phyloP scores from a whole-genome alignment of 2,113 vertebrate genomes.

The Hiodon tergisus region DNA sequence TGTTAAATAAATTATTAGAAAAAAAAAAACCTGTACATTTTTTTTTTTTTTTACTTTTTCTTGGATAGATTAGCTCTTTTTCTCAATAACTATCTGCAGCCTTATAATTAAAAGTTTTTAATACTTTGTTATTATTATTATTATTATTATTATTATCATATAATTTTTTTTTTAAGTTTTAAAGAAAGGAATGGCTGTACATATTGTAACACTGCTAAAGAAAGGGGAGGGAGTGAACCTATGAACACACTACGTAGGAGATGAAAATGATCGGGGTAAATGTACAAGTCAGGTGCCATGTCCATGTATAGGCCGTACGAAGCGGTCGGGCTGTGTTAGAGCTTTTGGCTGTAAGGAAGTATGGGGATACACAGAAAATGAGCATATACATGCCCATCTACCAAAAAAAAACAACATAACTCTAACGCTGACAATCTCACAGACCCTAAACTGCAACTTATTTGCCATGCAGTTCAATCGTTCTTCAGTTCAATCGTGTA shows the following conservation, averaged over 20 bases:
- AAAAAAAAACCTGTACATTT: conserved; percentile 68
- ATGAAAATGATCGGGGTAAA: conserved; percentile 91
- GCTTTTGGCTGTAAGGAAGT: conserved; percentile 99
- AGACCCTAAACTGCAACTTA: conserved; percentile 99
- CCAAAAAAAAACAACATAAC: conserved; percentile 87
- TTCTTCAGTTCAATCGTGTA: conserved; percentile 44
- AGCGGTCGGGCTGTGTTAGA: conserved; percentile 98
- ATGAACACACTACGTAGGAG: conserved; percentile 91
- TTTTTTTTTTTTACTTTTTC: conserved; percentile 39
- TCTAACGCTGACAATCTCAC: conserved; percentile 96
- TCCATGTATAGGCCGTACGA: conserved; percentile 96
- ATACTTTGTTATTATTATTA: conserved; percentile 27
- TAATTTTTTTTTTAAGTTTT: conserved; percentile 58
- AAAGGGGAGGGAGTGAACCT: conserved; percentile 66
- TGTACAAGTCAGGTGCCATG: conserved; percentile 98
- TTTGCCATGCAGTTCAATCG: conserved; percentile 81
- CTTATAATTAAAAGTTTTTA: conserved; percentile 56
- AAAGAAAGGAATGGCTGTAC: conserved; percentile 81
- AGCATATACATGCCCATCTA: conserved; percentile 98
- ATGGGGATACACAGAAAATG: conserved; percentile 98
- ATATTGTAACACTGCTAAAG: conserved; percentile 80
- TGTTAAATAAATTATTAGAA: conserved; percentile 59
- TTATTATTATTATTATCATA: conserved; percentile 51
- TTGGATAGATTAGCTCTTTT: conserved; percentile 43
- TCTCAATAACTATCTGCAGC: conserved; percentile 71